phyloP scores from a whole-genome alignment of 2,113 vertebrate species.

The Sminthopsis crassicaudata region DNA sequence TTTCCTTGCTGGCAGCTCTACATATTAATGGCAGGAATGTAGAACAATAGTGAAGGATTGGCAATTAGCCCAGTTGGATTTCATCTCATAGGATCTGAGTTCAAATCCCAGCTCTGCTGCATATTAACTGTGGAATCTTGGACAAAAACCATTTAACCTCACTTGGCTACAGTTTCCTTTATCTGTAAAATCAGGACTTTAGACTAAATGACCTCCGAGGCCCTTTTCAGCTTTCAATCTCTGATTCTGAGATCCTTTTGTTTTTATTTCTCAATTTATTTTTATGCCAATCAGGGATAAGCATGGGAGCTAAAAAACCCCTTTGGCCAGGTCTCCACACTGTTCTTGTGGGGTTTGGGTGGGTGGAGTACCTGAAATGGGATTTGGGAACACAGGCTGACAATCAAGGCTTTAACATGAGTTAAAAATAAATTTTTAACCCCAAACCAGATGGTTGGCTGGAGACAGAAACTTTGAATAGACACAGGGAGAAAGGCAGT shows the following conservation, averaged over 20 bases:
- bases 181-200: not conserved
- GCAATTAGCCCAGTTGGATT: not conserved
- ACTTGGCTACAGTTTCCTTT: not conserved
- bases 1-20: not conserved
- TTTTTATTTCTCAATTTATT: not conserved
- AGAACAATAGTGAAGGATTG: not conserved
- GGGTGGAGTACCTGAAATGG: not conserved
- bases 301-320: not conserved
- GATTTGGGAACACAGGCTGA: not conserved
- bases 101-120: not conserved
- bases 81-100: not conserved
- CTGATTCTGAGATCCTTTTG: not conserved
- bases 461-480: not conserved
- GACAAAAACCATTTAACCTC: not conserved
- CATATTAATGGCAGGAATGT: not conserved
- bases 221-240: not conserved
- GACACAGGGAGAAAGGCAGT: not conserved
- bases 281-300: not conserved
- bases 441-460: constrained; percentile 1
- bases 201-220: not conserved
- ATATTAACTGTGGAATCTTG: not conserved
- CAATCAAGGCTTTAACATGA: not conserved
- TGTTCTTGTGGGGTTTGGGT: not conserved
- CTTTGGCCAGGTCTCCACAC: not conserved
- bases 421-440: not conserved